These are phyloP conservation scores for Azorinus chamasolen DNA, from an alignment of 2,888 invertebrate species.

Conservation along the genomic window DNA sequence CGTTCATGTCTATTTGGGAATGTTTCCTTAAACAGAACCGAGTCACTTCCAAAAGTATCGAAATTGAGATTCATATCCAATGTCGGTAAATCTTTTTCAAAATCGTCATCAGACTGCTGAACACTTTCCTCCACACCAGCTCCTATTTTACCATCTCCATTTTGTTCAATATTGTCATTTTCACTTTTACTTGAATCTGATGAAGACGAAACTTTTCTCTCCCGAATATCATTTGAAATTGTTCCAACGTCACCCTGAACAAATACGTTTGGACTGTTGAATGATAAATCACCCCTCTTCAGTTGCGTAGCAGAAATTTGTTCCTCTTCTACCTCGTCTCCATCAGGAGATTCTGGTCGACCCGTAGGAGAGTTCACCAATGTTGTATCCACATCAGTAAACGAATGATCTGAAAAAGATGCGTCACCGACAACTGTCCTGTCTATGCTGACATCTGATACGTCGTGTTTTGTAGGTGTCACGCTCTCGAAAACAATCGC, in stretches of 20 bases:
- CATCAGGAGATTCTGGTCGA: conserved; percentile 56
- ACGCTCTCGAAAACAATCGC: conserved; percentile 55
- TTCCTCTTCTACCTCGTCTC: conserved; percentile 67
- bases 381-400: conserved; percentile 63
- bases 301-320: conserved; percentile 64
- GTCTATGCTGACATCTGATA: conserved; percentile 37
- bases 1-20: conserved; percentile 70
- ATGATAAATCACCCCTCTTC: conserved; percentile 40
- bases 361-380: conserved; percentile 13
- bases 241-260: background rate
- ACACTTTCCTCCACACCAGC: conserved; percentile 3
- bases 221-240: background rate
- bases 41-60: conserved; percentile 64
- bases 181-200: conserved; percentile 10
- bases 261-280: conserved; percentile 3
- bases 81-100: conserved; percentile 51
- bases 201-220: conserved; percentile 7
- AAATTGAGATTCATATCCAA: conserved; percentile 65
- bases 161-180: background rate
- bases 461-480: conserved; percentile 20
- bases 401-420: conserved; percentile 46
- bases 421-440: conserved; percentile 41
- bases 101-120: conserved; percentile 22
- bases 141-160: conserved; percentile 4
- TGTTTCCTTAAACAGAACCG: conserved; percentile 63